Evolutionary conservation across 2,113 vertebrate genomes (phyloP).

Genomic region (Varanus komodoensis): DNA sequence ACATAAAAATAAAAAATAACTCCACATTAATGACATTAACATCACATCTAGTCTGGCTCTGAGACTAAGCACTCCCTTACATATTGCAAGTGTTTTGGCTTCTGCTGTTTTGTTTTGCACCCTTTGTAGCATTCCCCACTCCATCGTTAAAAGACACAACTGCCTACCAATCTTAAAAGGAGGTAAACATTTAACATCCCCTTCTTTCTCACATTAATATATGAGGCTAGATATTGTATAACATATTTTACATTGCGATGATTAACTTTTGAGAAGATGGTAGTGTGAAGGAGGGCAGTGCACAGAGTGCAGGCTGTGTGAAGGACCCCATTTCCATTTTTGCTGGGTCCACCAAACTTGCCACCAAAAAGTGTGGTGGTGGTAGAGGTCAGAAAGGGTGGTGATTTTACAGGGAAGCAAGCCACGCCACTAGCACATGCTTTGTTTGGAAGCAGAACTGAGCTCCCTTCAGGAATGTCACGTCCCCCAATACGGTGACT

Average conservation of each 20-base stretch:
- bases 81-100: not conserved
- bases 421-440: too few relatives aligned
- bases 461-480: not conserved
- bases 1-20: too few relatives aligned
- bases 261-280: not conserved
- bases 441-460: too few relatives aligned
- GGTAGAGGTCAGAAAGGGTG: too few relatives aligned
- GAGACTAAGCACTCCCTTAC: not conserved
- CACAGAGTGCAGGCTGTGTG: too few relatives aligned
- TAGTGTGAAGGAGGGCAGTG: not conserved
- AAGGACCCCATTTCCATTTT: too few relatives aligned
- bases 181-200: not conserved
- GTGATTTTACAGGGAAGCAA: too few relatives aligned
- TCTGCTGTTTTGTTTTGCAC: not conserved
- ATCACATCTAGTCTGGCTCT: not conserved
- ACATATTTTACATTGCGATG: too few relatives aligned
- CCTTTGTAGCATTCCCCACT: not conserved
- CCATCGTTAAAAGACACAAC: not conserved
- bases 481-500: not conserved
- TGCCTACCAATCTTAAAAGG: not conserved
- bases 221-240: not conserved
- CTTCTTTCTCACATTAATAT: fast-evolving
- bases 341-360: too few relatives aligned
- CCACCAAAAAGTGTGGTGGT: too few relatives aligned
- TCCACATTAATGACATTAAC: not conserved